Evolutionary conservation across 2,888 invertebrate genomes (phyloP).

Genomic region (Polyommatus icarus): DNA sequence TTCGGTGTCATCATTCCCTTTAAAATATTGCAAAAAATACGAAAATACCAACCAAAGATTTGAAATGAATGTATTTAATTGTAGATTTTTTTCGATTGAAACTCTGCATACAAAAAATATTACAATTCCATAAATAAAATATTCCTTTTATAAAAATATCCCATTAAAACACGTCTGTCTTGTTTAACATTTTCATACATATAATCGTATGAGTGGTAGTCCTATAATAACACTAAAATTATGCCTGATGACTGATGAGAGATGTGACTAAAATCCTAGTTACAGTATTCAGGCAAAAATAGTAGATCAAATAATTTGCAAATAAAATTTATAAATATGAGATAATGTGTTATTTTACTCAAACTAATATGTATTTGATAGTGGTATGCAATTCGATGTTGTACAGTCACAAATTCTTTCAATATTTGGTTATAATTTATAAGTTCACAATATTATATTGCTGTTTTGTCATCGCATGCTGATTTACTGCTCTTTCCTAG

Average conservation of each 20-base stretch:
- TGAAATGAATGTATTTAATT: slow-evolving; percentile 2
- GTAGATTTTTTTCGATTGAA: not conserved
- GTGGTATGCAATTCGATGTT: slow-evolving; percentile 13
- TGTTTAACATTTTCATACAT: not conserved
- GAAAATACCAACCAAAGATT: slow-evolving; percentile 16
- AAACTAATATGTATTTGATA: slow-evolving; percentile 13
- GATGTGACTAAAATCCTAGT: not conserved
- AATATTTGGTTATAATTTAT: not conserved
- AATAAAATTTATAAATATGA: not conserved
- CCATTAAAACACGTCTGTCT: not conserved
- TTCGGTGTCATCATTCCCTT: not conserved
- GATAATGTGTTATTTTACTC: slow-evolving; percentile 8
- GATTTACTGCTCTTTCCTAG: not conserved
- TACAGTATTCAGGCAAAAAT: not conserved
- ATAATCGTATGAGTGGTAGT: slow-evolving; percentile 18
- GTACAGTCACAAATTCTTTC: not conserved
- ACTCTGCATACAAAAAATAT: not conserved
- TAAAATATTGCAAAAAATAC: not conserved
- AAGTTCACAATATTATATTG: not conserved
- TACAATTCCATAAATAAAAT: not conserved
- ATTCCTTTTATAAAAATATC: not conserved
- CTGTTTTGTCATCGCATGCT: not conserved
- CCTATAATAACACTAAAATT: not conserved
- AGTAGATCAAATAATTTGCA: not conserved
- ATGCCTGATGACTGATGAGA: not conserved